Percentiles rank a stretch among this genome's conserved stretches.
Evolutionary conservation across 2,888 invertebrate species (phyloP).

Genomic region (Tetheella fluctuosa): DNA sequence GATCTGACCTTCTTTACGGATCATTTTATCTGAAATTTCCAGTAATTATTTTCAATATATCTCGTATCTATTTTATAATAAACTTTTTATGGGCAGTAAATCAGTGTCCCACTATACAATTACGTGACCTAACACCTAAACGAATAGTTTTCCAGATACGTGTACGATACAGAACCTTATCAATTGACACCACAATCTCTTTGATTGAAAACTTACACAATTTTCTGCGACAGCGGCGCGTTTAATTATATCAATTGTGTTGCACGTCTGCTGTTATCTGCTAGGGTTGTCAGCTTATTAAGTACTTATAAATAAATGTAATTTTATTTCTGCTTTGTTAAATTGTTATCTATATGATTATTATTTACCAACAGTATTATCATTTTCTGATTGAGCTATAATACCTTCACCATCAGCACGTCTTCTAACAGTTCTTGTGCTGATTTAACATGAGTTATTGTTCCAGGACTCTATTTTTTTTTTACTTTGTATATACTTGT

Average conservation of each 20-base stretch:
- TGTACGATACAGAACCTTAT: slow-evolving; percentile 7
- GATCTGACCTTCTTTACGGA: no score
- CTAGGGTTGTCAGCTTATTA: neutral
- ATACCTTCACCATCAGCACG: no score
- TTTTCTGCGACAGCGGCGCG: neutral
- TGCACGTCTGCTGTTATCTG: neutral
- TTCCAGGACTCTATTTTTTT: no score
- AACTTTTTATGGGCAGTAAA: neutral
- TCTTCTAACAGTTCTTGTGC: no score
- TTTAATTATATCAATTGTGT: neutral
- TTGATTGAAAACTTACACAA: slow-evolving; percentile 2
- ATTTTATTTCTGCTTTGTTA: neutral
- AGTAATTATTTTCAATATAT: no score
- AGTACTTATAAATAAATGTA: neutral
- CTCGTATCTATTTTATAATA: no score
- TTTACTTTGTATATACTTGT: no score
- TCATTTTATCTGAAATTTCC: no score
- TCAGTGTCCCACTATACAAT: neutral
- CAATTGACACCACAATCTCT: neutral
- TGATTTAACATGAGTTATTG: no score
- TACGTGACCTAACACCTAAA: neutral
- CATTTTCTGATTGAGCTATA: no score
- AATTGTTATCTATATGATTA: no score
- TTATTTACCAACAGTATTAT: no score
- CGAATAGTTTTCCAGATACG: neutral